These are phyloP conservation scores for Dynastes hyllus DNA, from an alignment of 2,888 invertebrate genomes.

Conservation along the genomic window DNA sequence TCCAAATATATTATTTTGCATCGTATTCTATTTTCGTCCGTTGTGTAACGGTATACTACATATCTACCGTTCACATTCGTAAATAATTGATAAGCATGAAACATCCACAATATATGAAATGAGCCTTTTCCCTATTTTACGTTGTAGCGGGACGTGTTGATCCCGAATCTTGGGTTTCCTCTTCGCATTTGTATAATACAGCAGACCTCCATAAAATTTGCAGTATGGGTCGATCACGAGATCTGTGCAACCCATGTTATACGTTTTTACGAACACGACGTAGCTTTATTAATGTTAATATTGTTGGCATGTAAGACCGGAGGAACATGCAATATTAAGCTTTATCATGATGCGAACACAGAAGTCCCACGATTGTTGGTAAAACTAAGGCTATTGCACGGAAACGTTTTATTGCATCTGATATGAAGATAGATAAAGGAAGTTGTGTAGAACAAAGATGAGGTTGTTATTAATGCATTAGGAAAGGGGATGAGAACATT, in stretches of 20 bases:
- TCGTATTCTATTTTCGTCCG: too few relatives aligned
- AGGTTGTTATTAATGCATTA: too few relatives aligned
- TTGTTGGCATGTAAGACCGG: background rate
- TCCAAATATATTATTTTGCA: too few relatives aligned
- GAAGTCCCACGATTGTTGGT: background rate
- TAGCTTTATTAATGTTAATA: constrained; percentile 22
- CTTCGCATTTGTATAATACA: constrained; percentile 3
- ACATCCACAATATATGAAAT: too few relatives aligned
- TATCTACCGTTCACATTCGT: too few relatives aligned
- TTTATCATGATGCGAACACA: constrained; percentile 16
- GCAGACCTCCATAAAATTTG: constrained; percentile 22
- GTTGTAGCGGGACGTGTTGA: background rate
- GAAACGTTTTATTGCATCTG: constrained; percentile 9
- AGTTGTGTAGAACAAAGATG: background rate
- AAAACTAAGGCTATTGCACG: constrained; percentile 2
- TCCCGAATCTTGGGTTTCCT: background rate
- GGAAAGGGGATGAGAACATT: too few relatives aligned
- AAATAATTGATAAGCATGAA: too few relatives aligned
- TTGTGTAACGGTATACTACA: too few relatives aligned
- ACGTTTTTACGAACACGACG: constrained; percentile 10
- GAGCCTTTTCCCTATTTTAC: background rate
- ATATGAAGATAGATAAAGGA: background rate
- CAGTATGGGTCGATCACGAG: background rate
- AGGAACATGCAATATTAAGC: constrained; percentile 23
- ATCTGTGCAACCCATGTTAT: constrained; percentile 17